Percentiles rank a stretch among this genome's conserved stretches.
These are phyloP conservation scores for Epizoanthus fatuus DNA, from an alignment of 92 coral and sea anemone species.

Conservation along the genomic window DNA sequence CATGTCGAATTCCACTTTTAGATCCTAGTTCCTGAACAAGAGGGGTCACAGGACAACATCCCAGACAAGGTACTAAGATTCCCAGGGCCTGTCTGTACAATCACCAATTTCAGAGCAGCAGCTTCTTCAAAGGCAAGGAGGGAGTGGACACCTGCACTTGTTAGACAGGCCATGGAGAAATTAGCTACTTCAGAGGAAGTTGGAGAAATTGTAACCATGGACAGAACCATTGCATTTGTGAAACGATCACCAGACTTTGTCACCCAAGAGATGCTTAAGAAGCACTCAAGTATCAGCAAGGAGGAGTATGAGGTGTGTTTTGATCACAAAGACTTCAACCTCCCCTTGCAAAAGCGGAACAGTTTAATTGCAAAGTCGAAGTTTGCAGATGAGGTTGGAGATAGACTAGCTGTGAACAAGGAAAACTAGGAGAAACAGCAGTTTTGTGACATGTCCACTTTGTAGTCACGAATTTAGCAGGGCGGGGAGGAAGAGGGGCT, in stretches of 20 bases:
- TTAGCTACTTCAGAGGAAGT: constrained; percentile 13
- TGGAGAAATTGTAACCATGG: constrained; percentile 42
- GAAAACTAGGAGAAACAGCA: not conserved
- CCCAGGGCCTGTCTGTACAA: constrained; percentile 48
- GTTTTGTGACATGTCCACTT: not conserved
- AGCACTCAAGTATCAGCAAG: constrained; percentile 18
- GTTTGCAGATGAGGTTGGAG: constrained; percentile 27
- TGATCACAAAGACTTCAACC: constrained; percentile 19
- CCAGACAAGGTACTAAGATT: constrained; percentile 29
- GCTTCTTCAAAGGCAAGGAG: constrained; percentile 41
- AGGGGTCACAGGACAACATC: constrained; percentile 24
- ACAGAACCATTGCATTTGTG: constrained; percentile 36
- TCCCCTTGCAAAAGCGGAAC: constrained; percentile 24
- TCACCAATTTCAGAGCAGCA: constrained; percentile 25
- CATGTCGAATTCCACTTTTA: not conserved
- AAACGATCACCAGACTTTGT: constrained; percentile 37
- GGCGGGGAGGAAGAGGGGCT: not conserved
- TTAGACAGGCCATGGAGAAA: constrained; percentile 32
- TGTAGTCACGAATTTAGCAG: not conserved
- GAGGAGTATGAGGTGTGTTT: constrained; percentile 29
- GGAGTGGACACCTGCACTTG: constrained; percentile 48
- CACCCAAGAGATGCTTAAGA: not conserved
- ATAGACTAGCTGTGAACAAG: not conserved
- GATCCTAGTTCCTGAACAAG: constrained; percentile 24
- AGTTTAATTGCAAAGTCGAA: constrained; percentile 21